Base-by-base conservation (phyloP, 1,140 invertebrate species). In the Leptopilina clavipes region DNA sequence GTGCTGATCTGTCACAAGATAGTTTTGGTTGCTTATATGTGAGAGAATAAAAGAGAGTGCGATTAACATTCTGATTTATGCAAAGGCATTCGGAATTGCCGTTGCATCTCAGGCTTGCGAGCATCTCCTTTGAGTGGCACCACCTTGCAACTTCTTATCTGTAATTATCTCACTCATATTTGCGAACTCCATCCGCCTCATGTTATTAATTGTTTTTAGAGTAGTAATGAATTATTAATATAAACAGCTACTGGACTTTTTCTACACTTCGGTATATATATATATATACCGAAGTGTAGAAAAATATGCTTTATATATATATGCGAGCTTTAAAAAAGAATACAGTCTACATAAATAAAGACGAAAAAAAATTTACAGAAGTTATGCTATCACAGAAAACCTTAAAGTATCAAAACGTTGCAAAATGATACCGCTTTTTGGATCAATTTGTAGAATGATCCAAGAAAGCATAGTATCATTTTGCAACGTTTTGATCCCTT, bases 31-130 rank as follows among this genome's bases (percentile, higher is more conserved):
- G 59, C 59, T 65, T 65, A 65, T 65, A 22, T 65, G 59, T 31
- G 59, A 65, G 59, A 65, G 37, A 40, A 40, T 40, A 65, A n/a
- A n/a, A 65, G 59, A 65, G 59, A 65, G 59, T 14, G 59, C 22
- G 59, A 65, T 65, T 65, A 65, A 65, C 59, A 65, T 65, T 65
- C 59, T 65, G 59, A 65, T 65, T 65, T 65, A 65, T 65, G 59
- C 59, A 65, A 65, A 65, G 59, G 59, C 59, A 65, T 65, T 65
- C 59, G 59, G 22, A 65, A 65, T 22, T 65, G 59, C 59, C 59
- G 59, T 65, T 65, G 59, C 59, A 65, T 65, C 59, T 31, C 22
- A 25, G 11, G 59, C 59, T 6, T 65, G 25, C 25, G 59, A 65
- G 22, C 59, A 65, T 65, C 59, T 65, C 25, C 12, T 31, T 22